Evolutionary conservation across 2,888 invertebrate species (phyloP).

Genomic region (Caenorhabditis drosophilae): DNA sequence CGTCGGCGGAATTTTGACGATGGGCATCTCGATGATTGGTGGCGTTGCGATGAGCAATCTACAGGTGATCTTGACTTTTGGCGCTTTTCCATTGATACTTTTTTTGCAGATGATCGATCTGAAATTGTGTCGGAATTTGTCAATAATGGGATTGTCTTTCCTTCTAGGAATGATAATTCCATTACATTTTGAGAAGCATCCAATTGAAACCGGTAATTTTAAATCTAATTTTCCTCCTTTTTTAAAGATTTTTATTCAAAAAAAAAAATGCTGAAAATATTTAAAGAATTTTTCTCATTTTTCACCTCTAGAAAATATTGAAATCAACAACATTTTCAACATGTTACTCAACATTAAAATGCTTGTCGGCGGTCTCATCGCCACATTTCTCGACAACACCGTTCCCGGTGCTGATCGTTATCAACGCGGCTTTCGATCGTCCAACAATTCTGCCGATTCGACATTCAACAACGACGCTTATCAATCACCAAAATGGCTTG

Average conservation of each 20-base stretch:
- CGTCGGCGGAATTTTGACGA: conserved; percentile 59
- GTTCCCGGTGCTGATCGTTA: conserved; percentile 52
- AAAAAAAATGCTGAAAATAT: no score
- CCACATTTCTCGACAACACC: conserved; percentile 71
- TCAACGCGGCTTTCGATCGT: conserved; percentile 55
- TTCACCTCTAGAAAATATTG: conserved; percentile 25
- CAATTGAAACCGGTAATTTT: conserved; percentile 35
- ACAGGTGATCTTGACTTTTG: conserved; percentile 36
- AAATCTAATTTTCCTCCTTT: no score
- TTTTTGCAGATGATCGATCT: conserved; percentile 41
- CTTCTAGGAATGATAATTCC: conserved; percentile 57
- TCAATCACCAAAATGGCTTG: conserved; percentile 14
- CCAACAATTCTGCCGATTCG: conserved; percentile 5
- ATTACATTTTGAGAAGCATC: conserved; percentile 46
- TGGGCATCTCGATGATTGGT: conserved; percentile 64
- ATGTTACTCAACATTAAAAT: conserved; percentile 64
- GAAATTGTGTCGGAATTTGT: conserved; percentile 47
- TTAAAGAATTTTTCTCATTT: no score
- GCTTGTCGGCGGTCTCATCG: conserved; percentile 71
- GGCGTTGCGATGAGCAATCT: conserved; percentile 60
- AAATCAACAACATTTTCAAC: conserved; percentile 55
- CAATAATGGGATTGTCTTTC: conserved; percentile 60
- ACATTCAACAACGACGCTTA: conserved; percentile 19
- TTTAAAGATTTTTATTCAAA: no score
- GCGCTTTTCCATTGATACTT: background rate